Conservation (phyloP, 35 echinoderm and acorn worm species). For the Anneissia japonica region DNA sequence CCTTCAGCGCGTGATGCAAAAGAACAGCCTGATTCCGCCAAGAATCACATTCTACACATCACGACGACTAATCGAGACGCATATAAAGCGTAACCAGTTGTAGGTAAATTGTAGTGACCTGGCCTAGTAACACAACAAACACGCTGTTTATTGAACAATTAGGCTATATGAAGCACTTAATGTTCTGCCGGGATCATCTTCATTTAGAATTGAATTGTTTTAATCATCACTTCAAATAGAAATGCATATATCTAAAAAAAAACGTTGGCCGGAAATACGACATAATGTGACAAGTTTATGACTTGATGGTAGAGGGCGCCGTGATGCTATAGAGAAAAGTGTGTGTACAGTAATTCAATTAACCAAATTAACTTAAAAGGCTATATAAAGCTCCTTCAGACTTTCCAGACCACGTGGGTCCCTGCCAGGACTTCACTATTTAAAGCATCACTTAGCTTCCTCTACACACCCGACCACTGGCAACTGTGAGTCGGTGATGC, state of each 20-base stretch:
- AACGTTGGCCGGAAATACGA: background rate
- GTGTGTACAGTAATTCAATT: no score
- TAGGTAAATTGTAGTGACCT: background rate
- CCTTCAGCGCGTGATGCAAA: background rate
- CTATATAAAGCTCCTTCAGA: no score
- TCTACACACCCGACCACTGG: no score
- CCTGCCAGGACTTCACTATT: no score
- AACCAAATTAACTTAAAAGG: no score
- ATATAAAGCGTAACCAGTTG: background rate
- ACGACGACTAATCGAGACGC: background rate
- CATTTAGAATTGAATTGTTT: constrained; percentile 2
- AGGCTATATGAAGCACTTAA: background rate
- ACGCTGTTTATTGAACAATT: background rate
- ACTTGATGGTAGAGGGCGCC: background rate
- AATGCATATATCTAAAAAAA: background rate
- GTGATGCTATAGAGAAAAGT: background rate
- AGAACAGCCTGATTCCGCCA: background rate
- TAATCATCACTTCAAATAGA: background rate
- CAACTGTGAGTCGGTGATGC: no score
- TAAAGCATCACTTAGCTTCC: no score
- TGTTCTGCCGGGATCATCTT: background rate
- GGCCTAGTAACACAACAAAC: background rate
- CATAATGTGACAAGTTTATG: background rate
- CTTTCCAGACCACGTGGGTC: no score
- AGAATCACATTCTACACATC: background rate